Conservation (phyloP, 2,113 vertebrate species). For the Sisor rabdophorus region DNA sequence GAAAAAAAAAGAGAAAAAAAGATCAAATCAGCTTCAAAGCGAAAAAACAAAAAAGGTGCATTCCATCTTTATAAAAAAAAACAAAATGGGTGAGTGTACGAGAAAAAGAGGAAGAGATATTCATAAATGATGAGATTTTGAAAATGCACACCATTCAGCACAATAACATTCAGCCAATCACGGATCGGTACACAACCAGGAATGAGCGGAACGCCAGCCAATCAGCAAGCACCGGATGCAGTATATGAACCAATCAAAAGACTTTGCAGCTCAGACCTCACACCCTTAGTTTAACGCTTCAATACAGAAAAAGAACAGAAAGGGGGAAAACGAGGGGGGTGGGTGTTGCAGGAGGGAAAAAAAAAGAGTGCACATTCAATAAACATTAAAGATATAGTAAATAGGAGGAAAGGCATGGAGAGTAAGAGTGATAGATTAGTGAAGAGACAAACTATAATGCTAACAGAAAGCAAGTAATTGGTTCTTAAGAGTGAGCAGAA, state of each 20-base stretch:
- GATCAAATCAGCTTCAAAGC: constrained; percentile 34
- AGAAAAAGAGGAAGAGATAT: constrained; percentile 62
- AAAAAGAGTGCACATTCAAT: constrained; percentile 64
- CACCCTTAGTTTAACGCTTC: constrained; percentile 56
- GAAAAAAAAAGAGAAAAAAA: constrained; percentile 37
- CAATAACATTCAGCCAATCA: constrained; percentile 71
- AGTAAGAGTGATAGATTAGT: constrained; percentile 1
- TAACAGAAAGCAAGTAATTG: constrained; percentile 40
- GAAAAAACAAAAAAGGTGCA: constrained; percentile 44
- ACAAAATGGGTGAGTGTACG: constrained; percentile 60
- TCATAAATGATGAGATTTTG: constrained; percentile 69
- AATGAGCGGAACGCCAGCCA: constrained; percentile 68
- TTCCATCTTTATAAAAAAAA: constrained; percentile 37
- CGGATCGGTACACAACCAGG: constrained; percentile 67
- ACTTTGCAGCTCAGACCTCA: constrained; percentile 59
- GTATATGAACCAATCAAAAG: constrained; percentile 69
- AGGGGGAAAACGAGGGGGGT: constrained; percentile 46
- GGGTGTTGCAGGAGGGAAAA: constrained; percentile 56
- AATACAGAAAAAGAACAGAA: constrained; percentile 58
- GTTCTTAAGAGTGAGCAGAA: constrained; percentile 23
- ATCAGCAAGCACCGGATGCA: constrained; percentile 76
- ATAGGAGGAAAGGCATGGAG: not conserved
- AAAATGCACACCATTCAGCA: constrained; percentile 64
- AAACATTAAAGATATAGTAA: constrained; percentile 40
- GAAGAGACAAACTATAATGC: not conserved